Conservation (phyloP, 2,113 vertebrate genomes). For the Petaurus breviceps region DNA sequence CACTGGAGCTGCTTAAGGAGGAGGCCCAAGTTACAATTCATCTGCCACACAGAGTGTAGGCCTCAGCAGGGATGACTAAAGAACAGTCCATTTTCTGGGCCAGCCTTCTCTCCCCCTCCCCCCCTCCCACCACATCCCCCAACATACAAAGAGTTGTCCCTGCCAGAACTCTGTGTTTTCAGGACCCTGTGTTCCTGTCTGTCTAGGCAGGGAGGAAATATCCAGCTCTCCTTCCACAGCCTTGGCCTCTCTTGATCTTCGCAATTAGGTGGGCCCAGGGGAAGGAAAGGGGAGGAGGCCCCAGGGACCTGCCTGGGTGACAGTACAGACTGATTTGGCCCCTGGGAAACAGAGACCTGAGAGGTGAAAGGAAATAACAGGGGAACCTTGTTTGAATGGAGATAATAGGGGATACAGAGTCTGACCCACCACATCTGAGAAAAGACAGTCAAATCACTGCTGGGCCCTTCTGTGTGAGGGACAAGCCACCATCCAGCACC, state of each 20-base stretch:
- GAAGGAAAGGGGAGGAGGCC: neutral
- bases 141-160: neutral
- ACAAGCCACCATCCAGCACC: conserved; percentile 30
- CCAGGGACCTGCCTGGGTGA: conserved; percentile 3
- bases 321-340: neutral
- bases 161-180: neutral
- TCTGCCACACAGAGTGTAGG: conserved; percentile 24
- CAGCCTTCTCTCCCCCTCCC: neutral
- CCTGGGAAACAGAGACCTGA: conserved; percentile 17
- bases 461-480: conserved; percentile 21
- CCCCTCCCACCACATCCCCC: neutral
- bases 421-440: neutral
- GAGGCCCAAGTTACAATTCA: conserved; percentile 10
- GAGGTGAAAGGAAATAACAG: conserved; percentile 3
- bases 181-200: neutral
- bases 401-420: neutral
- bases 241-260: neutral
- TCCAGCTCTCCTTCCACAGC: neutral
- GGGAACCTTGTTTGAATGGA: neutral
- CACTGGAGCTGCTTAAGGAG: conserved; percentile 27
- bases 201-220: neutral
- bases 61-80: conserved; percentile 1
- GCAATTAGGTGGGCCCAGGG: neutral
- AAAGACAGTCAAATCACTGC: neutral
- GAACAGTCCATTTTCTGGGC: conserved; percentile 10